A percentile compares a stretch with the other conserved stretches of the same genome.
Evolutionary conservation across 2,113 vertebrate genomes (phyloP).

Genomic region (Rhineura floridana): DNA sequence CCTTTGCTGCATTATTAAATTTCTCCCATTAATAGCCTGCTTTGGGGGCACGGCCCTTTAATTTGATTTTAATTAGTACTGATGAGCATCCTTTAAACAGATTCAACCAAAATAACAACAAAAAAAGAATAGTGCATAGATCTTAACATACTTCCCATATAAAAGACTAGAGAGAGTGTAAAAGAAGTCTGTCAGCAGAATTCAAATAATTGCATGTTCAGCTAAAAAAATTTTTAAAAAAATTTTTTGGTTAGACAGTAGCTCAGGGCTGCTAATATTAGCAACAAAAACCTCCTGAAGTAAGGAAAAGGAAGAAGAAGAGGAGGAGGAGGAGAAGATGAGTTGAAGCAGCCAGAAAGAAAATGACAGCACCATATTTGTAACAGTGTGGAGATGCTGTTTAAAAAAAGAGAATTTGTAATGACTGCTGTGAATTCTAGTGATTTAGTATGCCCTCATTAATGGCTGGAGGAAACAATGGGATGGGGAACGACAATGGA

Average conservation of each 20-base stretch:
- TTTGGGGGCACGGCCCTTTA: neutral
- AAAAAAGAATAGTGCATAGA: conserved; percentile 1
- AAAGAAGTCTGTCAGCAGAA: neutral
- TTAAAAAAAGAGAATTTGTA: neutral
- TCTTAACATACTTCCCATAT: neutral
- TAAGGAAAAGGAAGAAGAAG: neutral
- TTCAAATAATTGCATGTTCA: neutral
- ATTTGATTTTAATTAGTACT: conserved; percentile 1
- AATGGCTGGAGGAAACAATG: neutral
- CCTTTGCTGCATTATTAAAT: neutral
- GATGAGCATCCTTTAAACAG: neutral
- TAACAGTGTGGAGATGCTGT: neutral
- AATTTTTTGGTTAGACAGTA: neutral
- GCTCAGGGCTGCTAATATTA: neutral
- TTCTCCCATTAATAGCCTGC: neutral
- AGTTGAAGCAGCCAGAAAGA: neutral
- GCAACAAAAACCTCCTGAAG: neutral
- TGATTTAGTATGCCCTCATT: neutral
- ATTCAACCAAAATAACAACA: neutral
- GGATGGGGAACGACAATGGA: neutral
- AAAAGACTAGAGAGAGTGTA: neutral
- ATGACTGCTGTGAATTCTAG: neutral
- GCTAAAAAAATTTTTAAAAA: neutral
- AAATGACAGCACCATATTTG: neutral
- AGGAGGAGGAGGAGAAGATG: neutral